Evolutionary conservation across 2,113 vertebrate species (phyloP).

Genomic region (Sinocyclocheilus anophthalmus): DNA sequence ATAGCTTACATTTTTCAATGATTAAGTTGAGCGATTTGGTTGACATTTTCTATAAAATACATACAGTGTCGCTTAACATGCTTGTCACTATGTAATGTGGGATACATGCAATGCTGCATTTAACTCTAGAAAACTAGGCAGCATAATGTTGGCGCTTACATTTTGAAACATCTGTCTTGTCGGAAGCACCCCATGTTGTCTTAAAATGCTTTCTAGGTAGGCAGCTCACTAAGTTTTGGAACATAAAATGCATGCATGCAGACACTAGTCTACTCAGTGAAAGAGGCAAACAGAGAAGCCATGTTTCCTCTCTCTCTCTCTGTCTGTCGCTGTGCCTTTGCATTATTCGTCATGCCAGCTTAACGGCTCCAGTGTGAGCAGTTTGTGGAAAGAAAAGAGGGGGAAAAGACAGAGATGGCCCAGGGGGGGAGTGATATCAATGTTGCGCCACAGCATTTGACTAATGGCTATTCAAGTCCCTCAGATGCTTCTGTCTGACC

Average conservation of each 20-base stretch:
- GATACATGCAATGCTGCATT: not conserved
- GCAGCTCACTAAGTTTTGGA: not conserved
- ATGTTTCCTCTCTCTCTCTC: not conserved
- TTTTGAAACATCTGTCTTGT: not conserved
- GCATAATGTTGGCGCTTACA: conserved; percentile 1
- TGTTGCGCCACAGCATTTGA: conserved; percentile 58
- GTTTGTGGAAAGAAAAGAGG: conserved; percentile 56
- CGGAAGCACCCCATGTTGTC: not conserved
- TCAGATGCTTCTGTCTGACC: conserved; percentile 58
- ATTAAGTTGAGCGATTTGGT: too few species aligned
- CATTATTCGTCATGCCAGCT: conserved; percentile 71
- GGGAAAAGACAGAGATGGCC: conserved; percentile 34
- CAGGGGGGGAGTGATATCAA: conserved; percentile 50
- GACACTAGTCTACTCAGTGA: conserved; percentile 39
- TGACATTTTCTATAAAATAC: not conserved
- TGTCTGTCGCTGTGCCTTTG: conserved; percentile 53
- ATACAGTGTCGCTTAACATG: too few species aligned
- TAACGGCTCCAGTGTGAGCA: conserved; percentile 62
- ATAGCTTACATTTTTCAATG: too few species aligned
- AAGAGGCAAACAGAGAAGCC: conserved; percentile 4
- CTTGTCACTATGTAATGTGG: not conserved
- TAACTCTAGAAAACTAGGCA: not conserved
- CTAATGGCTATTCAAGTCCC: conserved; percentile 58
- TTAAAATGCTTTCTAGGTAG: conserved; percentile 12
- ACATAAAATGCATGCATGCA: not conserved